Evolutionary conservation across 1,140 invertebrate genomes (phyloP), one percentile per base, ranked within the genome.

Genomic region (Teleopsis dalmanni): DNA sequence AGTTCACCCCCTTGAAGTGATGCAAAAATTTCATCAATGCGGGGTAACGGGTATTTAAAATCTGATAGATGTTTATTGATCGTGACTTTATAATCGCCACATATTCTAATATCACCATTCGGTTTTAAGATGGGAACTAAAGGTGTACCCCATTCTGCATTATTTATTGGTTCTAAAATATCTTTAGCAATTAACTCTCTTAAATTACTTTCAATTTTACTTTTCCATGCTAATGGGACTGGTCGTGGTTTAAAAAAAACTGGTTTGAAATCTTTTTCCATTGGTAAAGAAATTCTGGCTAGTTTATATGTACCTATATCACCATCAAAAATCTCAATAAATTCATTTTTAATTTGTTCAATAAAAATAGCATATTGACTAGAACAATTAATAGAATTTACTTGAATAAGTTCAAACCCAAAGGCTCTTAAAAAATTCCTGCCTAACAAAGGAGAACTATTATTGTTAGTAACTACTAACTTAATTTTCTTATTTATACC

Each of bases 21-120:
- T 5, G 50, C 46, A 46, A 71, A 58, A 37, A 72, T 47, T 36
- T 72, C 64, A 6, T 71, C 63, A 25, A 49, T 58, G 21, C 57
- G 47, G 0, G 72, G 70, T 25, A 74, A 45, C 0, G 69, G 72
- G 51, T 67, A 61, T 29, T 62, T 59, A 25, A 69, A 59, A 18
- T 69, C 58, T 4, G 25, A 11, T 43, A 53, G 40, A 38, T 43
- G 7, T 21, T 11, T 35, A 49, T 49, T 53, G 5, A 53, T 4
- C 5, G 47, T 49, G 16, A 46, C 41, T 14, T 47, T 48, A 25
- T 31, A 76, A 57, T 76, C 73, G 1, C 68, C 67, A 58, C 73
- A 75, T 26, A 77, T 57, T 18, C 74, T 22, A 19, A 68, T 52
- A 4, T 50, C 53, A 9, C 69, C 71, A 51, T 49, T 21, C 21